phyloP scores from a whole-genome alignment of 2,888 invertebrate genomes.

The Drosophila borealis region DNA sequence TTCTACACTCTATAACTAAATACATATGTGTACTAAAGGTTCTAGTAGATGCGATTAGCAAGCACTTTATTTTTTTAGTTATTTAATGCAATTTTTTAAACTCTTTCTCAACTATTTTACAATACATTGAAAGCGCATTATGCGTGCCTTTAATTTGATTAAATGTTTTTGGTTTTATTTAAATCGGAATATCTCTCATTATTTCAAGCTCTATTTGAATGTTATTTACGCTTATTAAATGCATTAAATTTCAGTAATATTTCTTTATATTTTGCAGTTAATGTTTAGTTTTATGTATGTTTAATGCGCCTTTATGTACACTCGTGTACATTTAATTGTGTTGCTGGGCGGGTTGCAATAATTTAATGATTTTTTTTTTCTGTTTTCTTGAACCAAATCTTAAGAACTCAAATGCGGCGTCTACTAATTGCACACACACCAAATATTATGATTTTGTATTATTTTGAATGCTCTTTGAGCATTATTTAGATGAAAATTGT shows the following conservation, averaged over 20 bases:
- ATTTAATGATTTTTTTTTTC: conserved; percentile 8
- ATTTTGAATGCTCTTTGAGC: conserved; percentile 39
- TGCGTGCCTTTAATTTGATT: conserved; percentile 47
- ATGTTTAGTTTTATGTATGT: conserved; percentile 6
- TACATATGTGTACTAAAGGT: conserved; percentile 16
- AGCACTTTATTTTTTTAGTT: conserved; percentile 17
- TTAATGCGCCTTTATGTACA: conserved; percentile 10
- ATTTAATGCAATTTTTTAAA: conserved; percentile 24
- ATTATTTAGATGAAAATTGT: conserved; percentile 5
- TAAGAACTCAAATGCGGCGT: conserved; percentile 40
- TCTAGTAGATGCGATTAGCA: conserved; percentile 40
- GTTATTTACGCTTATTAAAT: conserved; percentile 75
- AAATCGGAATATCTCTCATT: conserved; percentile 26
- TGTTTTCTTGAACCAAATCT: not conserved
- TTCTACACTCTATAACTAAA: conserved; percentile 40
- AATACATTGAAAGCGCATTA: conserved; percentile 58
- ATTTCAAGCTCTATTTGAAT: conserved; percentile 72
- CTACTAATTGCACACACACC: conserved; percentile 39
- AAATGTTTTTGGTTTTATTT: conserved; percentile 17
- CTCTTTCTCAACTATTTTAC: conserved; percentile 62
- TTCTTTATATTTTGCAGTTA: not conserved
- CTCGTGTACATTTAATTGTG: conserved; percentile 29
- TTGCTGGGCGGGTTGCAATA: conserved; percentile 34
- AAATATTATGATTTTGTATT: conserved; percentile 10
- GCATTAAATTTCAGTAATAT: conserved; percentile 72